Conservation (phyloP, 2,113 vertebrate genomes). For the Etheostoma spectabile region DNA sequence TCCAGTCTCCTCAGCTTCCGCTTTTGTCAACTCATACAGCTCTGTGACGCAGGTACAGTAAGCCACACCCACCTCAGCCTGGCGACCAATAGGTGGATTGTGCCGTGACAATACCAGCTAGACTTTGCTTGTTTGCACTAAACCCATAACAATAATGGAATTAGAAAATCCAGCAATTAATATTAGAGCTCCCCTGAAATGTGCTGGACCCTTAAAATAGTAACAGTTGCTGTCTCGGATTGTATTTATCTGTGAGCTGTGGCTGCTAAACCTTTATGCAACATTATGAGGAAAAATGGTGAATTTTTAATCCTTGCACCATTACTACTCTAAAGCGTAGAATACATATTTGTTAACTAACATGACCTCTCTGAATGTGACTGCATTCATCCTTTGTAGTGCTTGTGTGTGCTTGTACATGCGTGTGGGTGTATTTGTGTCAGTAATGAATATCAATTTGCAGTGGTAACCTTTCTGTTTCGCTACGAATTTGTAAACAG, state of each 20-base stretch:
- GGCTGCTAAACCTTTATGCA: slow-evolving; percentile 32
- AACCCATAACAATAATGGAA: not conserved
- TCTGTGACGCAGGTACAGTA: too few species aligned
- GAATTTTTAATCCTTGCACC: slow-evolving; percentile 39
- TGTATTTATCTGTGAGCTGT: slow-evolving; percentile 3
- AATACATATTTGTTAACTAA: slow-evolving; percentile 63
- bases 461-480: slow-evolving; percentile 57
- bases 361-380: slow-evolving; percentile 43
- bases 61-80: too few species aligned
- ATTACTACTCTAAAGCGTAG: slow-evolving; percentile 28
- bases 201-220: slow-evolving; percentile 4
- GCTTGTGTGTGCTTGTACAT: slow-evolving; percentile 3
- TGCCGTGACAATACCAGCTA: not conserved
- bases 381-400: slow-evolving; percentile 20
- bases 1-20: too few species aligned
- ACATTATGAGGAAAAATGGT: slow-evolving; percentile 34
- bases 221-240: slow-evolving; percentile 14
- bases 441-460: slow-evolving; percentile 58
- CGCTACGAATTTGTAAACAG: slow-evolving; percentile 65
- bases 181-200: not conserved
- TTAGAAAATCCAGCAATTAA: not conserved
- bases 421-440: slow-evolving; percentile 37
- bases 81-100: too few species aligned
- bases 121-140: not conserved
- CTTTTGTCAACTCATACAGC: too few species aligned